Evolutionary conservation across 2,888 invertebrate genomes (phyloP).

Genomic region (Keiferia lycopersicella): DNA sequence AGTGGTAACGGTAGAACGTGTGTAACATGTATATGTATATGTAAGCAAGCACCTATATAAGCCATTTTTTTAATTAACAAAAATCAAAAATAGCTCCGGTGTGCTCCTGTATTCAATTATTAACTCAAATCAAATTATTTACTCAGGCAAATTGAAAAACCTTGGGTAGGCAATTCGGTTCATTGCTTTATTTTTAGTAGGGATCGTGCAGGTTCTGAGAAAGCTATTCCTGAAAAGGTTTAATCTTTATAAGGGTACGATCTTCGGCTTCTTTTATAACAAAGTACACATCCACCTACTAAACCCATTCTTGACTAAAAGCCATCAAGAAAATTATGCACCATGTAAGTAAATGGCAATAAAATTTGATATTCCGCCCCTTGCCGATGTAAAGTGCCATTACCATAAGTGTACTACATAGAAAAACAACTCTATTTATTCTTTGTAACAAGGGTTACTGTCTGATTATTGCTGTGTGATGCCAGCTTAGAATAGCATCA

Average conservation of each 20-base stretch:
- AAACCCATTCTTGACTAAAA: too few relatives aligned
- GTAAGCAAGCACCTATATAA: too few relatives aligned
- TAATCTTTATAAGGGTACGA: not conserved
- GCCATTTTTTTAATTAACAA: conserved; percentile 21
- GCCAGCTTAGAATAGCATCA: too few relatives aligned
- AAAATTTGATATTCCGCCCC: not conserved
- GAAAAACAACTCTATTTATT: not conserved
- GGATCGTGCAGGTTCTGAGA: not conserved
- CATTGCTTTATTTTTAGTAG: conserved; percentile 8
- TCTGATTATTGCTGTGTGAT: not conserved
- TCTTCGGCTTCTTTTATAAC: not conserved
- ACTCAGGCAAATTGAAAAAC: conserved; percentile 24
- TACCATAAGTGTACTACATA: too few relatives aligned
- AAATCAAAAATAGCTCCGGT: too few relatives aligned
- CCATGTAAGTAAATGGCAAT: too few relatives aligned
- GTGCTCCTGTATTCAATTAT: too few relatives aligned
- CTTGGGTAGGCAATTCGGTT: not conserved
- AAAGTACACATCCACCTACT: too few relatives aligned
- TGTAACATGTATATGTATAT: too few relatives aligned
- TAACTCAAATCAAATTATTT: not conserved
- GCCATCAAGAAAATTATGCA: too few relatives aligned
- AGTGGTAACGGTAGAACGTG: too few relatives aligned
- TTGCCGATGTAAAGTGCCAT: not conserved
- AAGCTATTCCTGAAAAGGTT: not conserved
- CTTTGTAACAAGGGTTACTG: conserved; percentile 11